Percentiles rank a stretch among this genome's conserved stretches.
Evolutionary conservation across 2,888 invertebrate species (phyloP).

Genomic region (Xestoiulus laeticollis): DNA sequence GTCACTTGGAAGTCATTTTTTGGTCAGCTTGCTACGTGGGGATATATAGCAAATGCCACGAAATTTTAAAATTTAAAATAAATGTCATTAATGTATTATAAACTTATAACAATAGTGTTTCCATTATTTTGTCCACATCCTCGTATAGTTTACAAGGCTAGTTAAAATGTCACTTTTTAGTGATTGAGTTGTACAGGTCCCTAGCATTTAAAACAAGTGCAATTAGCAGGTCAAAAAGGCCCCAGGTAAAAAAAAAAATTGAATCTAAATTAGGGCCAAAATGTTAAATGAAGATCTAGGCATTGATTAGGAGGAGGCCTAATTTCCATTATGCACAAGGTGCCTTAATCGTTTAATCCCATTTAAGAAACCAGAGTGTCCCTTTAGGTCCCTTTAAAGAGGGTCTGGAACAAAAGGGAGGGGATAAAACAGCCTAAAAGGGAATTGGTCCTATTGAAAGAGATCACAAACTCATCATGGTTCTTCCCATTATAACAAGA

Average conservation of each 20-base stretch:
- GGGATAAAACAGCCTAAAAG: background rate
- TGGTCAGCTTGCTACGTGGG: no score
- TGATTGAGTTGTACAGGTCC: no score
- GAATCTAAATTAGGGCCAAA: background rate
- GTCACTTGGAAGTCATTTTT: no score
- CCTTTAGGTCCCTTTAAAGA: background rate
- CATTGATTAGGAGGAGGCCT: background rate
- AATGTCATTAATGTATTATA: no score
- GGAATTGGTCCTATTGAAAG: background rate
- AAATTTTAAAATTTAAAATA: no score
- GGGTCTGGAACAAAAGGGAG: conserved; percentile 3
- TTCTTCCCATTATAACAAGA: background rate
- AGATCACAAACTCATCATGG: background rate
- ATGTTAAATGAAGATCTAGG: background rate
- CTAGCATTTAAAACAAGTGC: background rate
- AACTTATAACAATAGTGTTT: no score
- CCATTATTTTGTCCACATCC: no score
- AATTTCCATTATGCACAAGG: background rate
- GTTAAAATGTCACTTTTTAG: no score
- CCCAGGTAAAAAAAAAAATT: background rate
- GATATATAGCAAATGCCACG: no score
- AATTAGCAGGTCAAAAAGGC: background rate
- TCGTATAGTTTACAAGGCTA: no score
- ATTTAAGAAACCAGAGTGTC: background rate
- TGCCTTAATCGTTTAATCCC: conserved; percentile 39